phyloP scores from a whole-genome alignment of 1,140 invertebrate species.

The Yoshiicerus persimilis region DNA sequence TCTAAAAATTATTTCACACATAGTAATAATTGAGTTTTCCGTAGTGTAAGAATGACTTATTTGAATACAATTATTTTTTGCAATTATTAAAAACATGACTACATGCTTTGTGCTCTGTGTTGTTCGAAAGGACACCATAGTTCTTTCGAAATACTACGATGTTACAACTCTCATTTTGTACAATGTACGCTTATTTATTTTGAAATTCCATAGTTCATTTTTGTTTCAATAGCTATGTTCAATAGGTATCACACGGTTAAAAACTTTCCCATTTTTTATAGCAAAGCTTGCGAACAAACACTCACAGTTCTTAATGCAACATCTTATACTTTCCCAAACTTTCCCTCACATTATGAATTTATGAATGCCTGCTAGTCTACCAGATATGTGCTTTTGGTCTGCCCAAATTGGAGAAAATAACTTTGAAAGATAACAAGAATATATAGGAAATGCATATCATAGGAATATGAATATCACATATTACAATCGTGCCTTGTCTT shows the following conservation, averaged over 20 bases:
- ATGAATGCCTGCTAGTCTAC: neutral
- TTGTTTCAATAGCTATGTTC: neutral
- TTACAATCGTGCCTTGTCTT: neutral
- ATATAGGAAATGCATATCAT: neutral
- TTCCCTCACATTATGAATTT: neutral
- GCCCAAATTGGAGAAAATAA: neutral
- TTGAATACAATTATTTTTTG: too few species aligned
- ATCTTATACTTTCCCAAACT: neutral
- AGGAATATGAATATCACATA: neutral
- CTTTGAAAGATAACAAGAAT: neutral
- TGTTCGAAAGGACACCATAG: too few species aligned
- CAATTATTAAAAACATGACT: too few species aligned
- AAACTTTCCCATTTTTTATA: neutral
- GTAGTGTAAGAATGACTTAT: too few species aligned
- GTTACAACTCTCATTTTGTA: too few species aligned
- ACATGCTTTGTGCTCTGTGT: too few species aligned
- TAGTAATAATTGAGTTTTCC: too few species aligned
- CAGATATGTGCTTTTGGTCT: too few species aligned
- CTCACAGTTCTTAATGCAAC: neutral
- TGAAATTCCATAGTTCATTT: neutral
- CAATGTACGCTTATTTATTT: too few species aligned
- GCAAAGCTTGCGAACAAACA: neutral
- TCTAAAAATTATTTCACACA: too few species aligned
- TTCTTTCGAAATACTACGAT: too few species aligned
- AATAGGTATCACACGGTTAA: neutral